Base-by-base conservation (phyloP, 2,888 invertebrate genomes). In the Aspidiotus rigidus region DNA sequence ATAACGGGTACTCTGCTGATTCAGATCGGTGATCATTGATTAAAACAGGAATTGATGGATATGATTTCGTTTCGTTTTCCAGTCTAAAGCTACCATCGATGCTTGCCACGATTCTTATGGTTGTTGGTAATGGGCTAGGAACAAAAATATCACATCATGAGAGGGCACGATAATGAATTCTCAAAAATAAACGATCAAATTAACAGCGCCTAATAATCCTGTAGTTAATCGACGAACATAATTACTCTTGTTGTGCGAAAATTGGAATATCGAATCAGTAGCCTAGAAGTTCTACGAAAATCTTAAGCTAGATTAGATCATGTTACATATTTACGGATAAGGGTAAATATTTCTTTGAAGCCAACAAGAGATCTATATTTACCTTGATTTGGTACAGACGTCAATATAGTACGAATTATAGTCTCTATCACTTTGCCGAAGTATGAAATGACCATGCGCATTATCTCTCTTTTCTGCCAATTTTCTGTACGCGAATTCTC, bases 361-460 rank as follows among this genome's bases (percentile, higher is more conserved):
- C 6, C 11, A 49, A 49, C 49, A 6, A 49, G 28, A 28, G 55
- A 69, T 44, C 15, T 11, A 42, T 17, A 72, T 75, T 78, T 80
- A 87, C 88, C 84, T 83, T 74, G 85, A 85, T 79, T 86, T 87
- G 59, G 84, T 83, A 76, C 90, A 89, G 41, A 89, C 88, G 77
- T 93, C 93, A 72, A 94, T 82, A 76, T 87, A 90, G 79, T 84
- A 93, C 67, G 85, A 84, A 76, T 89, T 86, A 76, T 91, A 93
- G 73, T 85, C 84, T 40, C 84, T 84, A 77, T 90, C 89, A 76
- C 91, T 89, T 77, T 93, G 89, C 54, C 93, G 81, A 53, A 94
- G 77, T 73, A 94, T 86, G 77, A 86, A 93, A 76, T 87, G 88
- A 17, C 93, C 93, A 55, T 86, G 83, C 76, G 84, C 83, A 75